Percentiles rank a stretch among this genome's conserved stretches.
Conservation (phyloP, 2,797 vertebrate genomes). For the Chaunax sp. region DNA sequence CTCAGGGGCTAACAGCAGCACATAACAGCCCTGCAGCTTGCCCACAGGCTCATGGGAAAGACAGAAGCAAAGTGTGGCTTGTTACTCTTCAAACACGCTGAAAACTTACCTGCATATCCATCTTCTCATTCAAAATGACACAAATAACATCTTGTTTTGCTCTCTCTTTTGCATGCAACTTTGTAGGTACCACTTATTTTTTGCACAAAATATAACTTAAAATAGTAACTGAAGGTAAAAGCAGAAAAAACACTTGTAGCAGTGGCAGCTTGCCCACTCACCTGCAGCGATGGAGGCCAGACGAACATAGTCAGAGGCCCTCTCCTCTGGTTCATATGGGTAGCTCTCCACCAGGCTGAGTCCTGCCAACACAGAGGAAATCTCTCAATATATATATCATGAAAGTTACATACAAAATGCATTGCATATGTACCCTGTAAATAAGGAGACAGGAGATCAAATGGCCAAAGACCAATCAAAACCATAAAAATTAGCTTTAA, state of each 20-base stretch:
- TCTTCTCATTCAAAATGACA: not conserved
- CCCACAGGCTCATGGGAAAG: constrained; percentile 51
- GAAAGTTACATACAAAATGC: no score
- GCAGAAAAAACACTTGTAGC: not conserved
- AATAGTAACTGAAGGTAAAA: not conserved
- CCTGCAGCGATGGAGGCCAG: constrained; percentile 94
- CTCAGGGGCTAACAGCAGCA: constrained; percentile 67
- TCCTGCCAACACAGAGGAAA: constrained; percentile 75
- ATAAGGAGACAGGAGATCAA: no score
- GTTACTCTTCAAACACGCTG: constrained; percentile 55
- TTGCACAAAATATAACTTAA: no score
- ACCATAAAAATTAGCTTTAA: no score
- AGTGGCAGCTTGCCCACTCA: constrained; percentile 55
- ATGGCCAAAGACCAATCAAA: no score
- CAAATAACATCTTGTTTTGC: constrained; percentile 8
- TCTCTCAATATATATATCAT: no score
- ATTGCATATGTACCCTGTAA: no score
- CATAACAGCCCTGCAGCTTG: constrained; percentile 54
- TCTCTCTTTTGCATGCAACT: not conserved
- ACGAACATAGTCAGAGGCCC: constrained; percentile 90
- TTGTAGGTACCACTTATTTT: not conserved
- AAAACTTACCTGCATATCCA: constrained; percentile 22
- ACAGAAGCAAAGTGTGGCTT: constrained; percentile 39
- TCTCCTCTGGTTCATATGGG: constrained; percentile 90
- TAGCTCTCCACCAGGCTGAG: constrained; percentile 90